Evolutionary conservation across 2,113 vertebrate genomes (phyloP), one percentile per base, ranked within the genome.

Genomic region (Arothron firmamentum): DNA sequence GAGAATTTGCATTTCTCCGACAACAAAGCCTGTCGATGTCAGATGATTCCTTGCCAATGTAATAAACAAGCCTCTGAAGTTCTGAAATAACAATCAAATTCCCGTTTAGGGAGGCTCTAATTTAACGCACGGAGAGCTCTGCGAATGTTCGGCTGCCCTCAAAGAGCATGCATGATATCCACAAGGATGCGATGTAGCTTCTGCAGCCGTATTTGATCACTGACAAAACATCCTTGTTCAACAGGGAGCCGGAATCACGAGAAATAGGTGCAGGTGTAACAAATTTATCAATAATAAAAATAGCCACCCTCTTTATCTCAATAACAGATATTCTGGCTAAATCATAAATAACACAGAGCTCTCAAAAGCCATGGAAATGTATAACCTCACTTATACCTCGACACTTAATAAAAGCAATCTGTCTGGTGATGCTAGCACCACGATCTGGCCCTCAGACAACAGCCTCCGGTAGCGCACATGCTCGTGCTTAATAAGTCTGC

Each of bases 1-100:
- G 56, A 51, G 67, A 72, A 90, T 88, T 88, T 90, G 83, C 88
- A 89, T 89, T 87, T 87, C 74, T 76, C 72, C 82, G 87, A 90
- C 87, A 91, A 90, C 89, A 90, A 90, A 91, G 88, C 63, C 78
- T 67, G 84, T 75, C 56, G 66, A 83, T 85, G 84, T 90, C 85
- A 81, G 79, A 88, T 82, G 77, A 84, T 64, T 84, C 79, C 87
- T 85, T 75, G 81, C 63, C 77, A 43, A 70, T 80, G 74, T 81
- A 85, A 87, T 80, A 85, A 89, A 88, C 75, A 79, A 50, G 75
- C 83, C 74, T 85, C 77, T 75, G 79, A 88, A 86, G 85, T 87
- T 84, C 75, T 69, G 51, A 78, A 85, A 88, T 81, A 77, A 85
- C 67, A 76, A 75, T 76, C 64, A 75, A 83, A 88, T 86, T 79